Conservation (phyloP, 1,140 invertebrate species). For the Cydia splendana region DNA sequence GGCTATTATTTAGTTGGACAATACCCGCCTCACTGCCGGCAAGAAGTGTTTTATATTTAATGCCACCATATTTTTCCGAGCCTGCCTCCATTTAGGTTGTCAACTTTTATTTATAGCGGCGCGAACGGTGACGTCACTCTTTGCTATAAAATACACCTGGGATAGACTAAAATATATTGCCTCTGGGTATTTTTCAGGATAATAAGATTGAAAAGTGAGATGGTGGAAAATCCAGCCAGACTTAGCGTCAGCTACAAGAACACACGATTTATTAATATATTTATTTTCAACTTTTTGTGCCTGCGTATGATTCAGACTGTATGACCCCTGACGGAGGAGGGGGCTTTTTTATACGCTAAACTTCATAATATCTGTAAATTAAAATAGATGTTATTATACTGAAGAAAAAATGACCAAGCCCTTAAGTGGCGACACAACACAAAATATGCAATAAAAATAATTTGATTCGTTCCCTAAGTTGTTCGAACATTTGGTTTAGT, state of each 20-base stretch:
- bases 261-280: no score
- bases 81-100: conserved; percentile 26
- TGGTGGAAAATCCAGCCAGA: neutral
- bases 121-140: conserved; percentile 13
- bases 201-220: neutral
- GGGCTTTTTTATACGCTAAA: no score
- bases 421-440: no score
- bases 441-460: no score
- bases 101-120: conserved; percentile 25
- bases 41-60: conserved; percentile 28
- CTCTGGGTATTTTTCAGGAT: neutral
- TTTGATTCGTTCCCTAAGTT: no score
- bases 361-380: no score
- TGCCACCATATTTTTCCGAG: conserved; percentile 23
- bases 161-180: conserved; percentile 22
- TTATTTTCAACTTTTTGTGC: no score
- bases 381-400: no score
- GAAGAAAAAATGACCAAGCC: no score
- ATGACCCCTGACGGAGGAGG: no score
- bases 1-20: conserved; percentile 27
- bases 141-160: conserved; percentile 20
- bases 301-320: no score
- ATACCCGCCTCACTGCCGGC: neutral
- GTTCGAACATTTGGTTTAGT: no score
- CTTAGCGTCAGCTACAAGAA: neutral